Base-by-base conservation (phyloP, 2,888 invertebrate species). In the Tuberolachnus salignus region DNA sequence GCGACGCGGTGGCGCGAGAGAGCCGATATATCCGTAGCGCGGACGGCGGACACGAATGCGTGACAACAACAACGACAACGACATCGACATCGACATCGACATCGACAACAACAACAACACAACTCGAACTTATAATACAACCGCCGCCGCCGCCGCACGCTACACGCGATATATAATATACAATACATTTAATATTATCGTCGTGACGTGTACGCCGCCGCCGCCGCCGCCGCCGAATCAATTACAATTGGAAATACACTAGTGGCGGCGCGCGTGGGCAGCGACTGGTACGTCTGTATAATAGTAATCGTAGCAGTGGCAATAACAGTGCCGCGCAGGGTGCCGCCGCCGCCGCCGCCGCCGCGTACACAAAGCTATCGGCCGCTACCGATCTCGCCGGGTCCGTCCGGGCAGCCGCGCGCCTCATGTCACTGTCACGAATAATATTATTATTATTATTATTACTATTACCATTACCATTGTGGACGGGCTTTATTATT, bases 361-460 rank as follows among this genome's bases (percentile, higher is more conserved):
- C 73, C 59, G 59, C 49, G 46, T 19, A 51, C 42, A 75, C 74
- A 75, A 75, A 75, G 74, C 78, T 69, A 78, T 78, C 78, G 59
- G 78, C 16, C 59, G 51, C 78, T 78, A 57, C 78, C 69, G 78
- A 78, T 78, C 67, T 67, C 64, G 21, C 44, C 6, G 23, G 1
- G 3, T 46, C 26, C 51, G 51, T 34, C 6, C 46, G 66, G 66
- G 67, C 67, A n/a, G n/a, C 59, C 44, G 75, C 21, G 75, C 21
- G 78, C 75, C 67, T 67, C 75, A 59, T 78, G 78, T 78, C 78
- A 78, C 78, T 78, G 78, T 78, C 78, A 78, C 51, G 59, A 78
- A 19, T 74, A 34, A 66, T 51, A 73, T n/a, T 42, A 67, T 66
- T 57, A 66, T 57, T 46, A 46, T n/a, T 26, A 51, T 21, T 44